Percentiles rank a stretch among this genome's conserved stretches.
These are phyloP conservation scores for Bellardia bayeri DNA, from an alignment of 2,888 invertebrate species.

Conservation along the genomic window DNA sequence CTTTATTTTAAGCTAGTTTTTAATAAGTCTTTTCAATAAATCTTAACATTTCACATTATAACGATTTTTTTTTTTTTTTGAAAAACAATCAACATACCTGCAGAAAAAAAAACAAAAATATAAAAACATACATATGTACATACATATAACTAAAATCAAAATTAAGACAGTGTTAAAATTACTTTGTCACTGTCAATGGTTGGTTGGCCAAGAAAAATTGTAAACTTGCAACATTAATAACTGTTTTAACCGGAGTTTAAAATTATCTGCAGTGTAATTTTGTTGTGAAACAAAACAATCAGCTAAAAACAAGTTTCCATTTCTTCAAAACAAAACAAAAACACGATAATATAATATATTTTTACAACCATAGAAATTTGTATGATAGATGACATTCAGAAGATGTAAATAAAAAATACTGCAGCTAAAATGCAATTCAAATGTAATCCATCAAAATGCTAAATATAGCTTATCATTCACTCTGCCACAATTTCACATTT, in stretches of 20 bases:
- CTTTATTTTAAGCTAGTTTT: too few species aligned
- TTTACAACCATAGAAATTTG: slow-evolving; percentile 26
- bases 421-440: slow-evolving; percentile 62
- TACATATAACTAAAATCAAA: not conserved
- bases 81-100: too few species aligned
- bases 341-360: slow-evolving; percentile 1
- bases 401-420: slow-evolving; percentile 8
- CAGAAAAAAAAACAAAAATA: too few species aligned
- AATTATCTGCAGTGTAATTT: slow-evolving; percentile 53
- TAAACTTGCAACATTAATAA: slow-evolving; percentile 44
- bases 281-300: slow-evolving; percentile 11
- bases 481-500: slow-evolving; percentile 64
- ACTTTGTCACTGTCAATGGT: slow-evolving; percentile 64
- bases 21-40: too few species aligned
- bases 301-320: slow-evolving; percentile 39
- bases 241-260: slow-evolving; percentile 37
- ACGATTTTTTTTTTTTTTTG: too few species aligned
- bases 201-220: slow-evolving; percentile 30
- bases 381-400: slow-evolving; percentile 52
- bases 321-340: slow-evolving; percentile 16
- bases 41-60: too few species aligned
- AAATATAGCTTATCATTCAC: slow-evolving; percentile 72
- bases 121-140: too few species aligned
- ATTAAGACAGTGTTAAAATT: slow-evolving; percentile 61
- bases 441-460: slow-evolving; percentile 71